Conservation (phyloP, 2,888 invertebrate species). For the Drosophila phalerata region DNA sequence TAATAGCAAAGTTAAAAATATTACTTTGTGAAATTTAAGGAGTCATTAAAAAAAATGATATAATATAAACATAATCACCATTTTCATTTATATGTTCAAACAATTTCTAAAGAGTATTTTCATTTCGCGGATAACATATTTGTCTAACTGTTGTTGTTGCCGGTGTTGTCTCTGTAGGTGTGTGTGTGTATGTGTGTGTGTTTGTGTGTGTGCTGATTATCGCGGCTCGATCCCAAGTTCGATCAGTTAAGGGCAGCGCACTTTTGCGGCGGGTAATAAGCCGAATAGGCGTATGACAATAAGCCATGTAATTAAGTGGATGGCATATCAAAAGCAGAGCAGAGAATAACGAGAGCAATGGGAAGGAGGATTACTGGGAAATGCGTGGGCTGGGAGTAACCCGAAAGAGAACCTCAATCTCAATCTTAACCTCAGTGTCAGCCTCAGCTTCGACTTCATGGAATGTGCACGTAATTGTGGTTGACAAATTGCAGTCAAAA, state of each 20-base stretch:
- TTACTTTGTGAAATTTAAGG: too few relatives aligned
- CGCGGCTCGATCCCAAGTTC: slow-evolving; percentile 71
- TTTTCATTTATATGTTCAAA: background rate
- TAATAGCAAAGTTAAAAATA: too few relatives aligned
- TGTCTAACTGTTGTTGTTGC: slow-evolving; percentile 3
- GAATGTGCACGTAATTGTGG: slow-evolving; percentile 71
- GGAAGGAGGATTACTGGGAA: slow-evolving; percentile 64
- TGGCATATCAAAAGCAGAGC: slow-evolving; percentile 66
- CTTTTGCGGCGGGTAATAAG: slow-evolving; percentile 75
- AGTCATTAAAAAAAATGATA: too few relatives aligned
- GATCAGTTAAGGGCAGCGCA: slow-evolving; percentile 79
- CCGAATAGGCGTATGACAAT: slow-evolving; percentile 80
- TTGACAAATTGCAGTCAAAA: slow-evolving; percentile 81
- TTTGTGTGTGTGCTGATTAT: slow-evolving; percentile 60
- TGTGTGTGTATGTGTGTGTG: background rate
- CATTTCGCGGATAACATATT: slow-evolving; percentile 14
- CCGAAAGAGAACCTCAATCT: slow-evolving; percentile 18
- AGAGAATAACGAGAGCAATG: slow-evolving; percentile 47
- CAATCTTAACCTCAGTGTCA: slow-evolving; percentile 4
- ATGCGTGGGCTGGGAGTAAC: slow-evolving; percentile 60
- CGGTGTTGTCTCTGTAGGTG: background rate
- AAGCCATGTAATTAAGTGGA: slow-evolving; percentile 78
- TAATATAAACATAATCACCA: background rate
- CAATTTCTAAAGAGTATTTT: slow-evolving; percentile 26
- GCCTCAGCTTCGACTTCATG: slow-evolving; percentile 20